Evolutionary conservation across 2,888 invertebrate species (phyloP), one percentile per base, ranked within the genome.

Genomic region (Malthinus flaveolus): DNA sequence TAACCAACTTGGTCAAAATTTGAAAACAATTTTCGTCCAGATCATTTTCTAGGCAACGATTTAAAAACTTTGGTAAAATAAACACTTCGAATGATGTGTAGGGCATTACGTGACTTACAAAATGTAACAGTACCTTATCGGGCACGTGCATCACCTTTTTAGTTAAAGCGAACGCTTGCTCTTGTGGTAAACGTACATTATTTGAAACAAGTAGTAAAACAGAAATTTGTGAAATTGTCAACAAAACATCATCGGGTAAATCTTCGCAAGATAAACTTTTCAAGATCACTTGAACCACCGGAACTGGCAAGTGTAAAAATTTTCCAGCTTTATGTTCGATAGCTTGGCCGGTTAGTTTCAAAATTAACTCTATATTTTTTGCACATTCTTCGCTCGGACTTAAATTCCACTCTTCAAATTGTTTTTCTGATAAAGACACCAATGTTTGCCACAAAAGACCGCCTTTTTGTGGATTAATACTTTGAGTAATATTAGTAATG

Each of bases 41-140:
- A 55, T 81, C 75, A 0, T 79, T 78, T 48, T 84, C 82, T 11
- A 81, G 69, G 33, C 86, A 84, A 68, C 83, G 84, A 50, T 83
- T 83, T 23, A 91, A 68, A 59, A 89, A 85, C 10, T 83, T 81
- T 0, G 91, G 90, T 49, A 92, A 77, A 61, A 92, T 84, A 32
- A 89, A 80, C 64, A 87, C 81, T 71, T 92, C 91, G 75, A 91
- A 91, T 49, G 87, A 85, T 0, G 87, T 81, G 71, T 87, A 88
- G 32, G 82, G 75, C 34, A 84, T 81, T 3, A 91, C 84, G 74
- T 85, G 84, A 68, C 86, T 83, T 1, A 90, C 83, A 70, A 90
- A 87, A 54, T 83, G 80, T 48, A 88, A 81, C 32, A 87, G 80
- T 11, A 88, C 77, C 45, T 82, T 81, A 52, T 85, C 80, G 7